Evolutionary conservation across 2,113 vertebrate genomes (phyloP).

Genomic region (Nannospalax galili): DNA sequence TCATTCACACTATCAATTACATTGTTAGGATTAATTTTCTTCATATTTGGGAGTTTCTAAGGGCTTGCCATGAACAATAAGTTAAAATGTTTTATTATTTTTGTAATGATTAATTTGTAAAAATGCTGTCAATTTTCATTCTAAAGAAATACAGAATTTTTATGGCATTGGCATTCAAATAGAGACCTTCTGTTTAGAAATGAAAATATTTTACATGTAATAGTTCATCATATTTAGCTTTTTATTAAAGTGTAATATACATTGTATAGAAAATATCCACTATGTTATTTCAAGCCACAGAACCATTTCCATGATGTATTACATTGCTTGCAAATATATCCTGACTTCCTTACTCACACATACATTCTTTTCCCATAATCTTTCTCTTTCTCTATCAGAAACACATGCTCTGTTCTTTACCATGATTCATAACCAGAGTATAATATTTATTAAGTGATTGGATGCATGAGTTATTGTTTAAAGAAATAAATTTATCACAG

Average conservation of each 20-base stretch:
- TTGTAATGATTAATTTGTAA: neutral
- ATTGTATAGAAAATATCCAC: slow-evolving; percentile 36
- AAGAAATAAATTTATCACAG: slow-evolving; percentile 46
- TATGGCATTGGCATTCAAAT: neutral
- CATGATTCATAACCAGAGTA: neutral
- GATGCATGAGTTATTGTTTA: neutral
- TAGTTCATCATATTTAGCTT: neutral
- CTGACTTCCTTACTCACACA: neutral
- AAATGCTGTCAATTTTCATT: neutral
- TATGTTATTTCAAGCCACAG: slow-evolving; percentile 8
- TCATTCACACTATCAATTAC: neutral
- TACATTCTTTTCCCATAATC: neutral
- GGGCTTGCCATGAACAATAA: neutral
- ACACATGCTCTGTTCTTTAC: slow-evolving; percentile 41
- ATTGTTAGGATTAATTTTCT: neutral
- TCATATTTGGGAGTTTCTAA: neutral
- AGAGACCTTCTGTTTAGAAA: neutral
- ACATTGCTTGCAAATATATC: neutral
- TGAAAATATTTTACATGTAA: neutral
- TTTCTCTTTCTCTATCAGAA: slow-evolving; percentile 40
- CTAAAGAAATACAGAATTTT: neutral
- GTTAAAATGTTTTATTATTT: neutral
- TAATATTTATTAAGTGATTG: slow-evolving; percentile 11
- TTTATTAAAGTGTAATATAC: neutral
- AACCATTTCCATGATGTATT: neutral